Evolutionary conservation across 1,140 invertebrate species (phyloP).

Genomic region (Harlomillsia oculata): DNA sequence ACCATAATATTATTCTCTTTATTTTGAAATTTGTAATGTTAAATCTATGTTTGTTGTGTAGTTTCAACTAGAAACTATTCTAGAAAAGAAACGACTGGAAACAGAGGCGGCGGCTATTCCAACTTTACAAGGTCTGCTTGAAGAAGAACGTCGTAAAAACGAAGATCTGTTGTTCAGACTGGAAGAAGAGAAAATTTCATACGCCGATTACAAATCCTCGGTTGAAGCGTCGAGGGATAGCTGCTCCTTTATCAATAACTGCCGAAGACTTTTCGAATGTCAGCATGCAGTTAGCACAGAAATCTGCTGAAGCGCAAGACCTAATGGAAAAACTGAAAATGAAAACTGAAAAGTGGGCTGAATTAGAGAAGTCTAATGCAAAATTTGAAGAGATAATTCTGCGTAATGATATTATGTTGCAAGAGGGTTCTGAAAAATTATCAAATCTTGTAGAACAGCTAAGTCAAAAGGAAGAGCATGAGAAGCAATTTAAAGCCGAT

Average conservation of each 20-base stretch:
- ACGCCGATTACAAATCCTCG: conserved; percentile 34
- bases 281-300: no score
- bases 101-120: conserved; percentile 45
- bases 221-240: conserved; percentile 28
- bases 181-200: conserved; percentile 72
- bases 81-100: not conserved
- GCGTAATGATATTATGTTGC: no score
- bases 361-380: conserved; percentile 19
- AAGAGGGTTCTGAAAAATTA: no score
- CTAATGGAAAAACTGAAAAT: no score
- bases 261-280: conserved; percentile 39
- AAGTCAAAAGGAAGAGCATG: no score
- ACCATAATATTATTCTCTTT: not conserved
- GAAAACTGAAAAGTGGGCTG: conserved; percentile 47
- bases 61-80: not conserved
- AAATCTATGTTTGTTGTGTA: not conserved
- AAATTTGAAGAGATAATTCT: not conserved
- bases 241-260: not conserved
- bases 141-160: conserved; percentile 74
- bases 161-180: conserved; percentile 86
- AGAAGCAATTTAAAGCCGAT: no score
- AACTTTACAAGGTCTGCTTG: conserved; percentile 44
- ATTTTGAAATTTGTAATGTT: not conserved
- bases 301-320: no score
- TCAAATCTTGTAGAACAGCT: no score